These are phyloP conservation scores for Megaceryle maxima DNA, from an alignment of 2,113 vertebrate species.

Conservation along the genomic window DNA sequence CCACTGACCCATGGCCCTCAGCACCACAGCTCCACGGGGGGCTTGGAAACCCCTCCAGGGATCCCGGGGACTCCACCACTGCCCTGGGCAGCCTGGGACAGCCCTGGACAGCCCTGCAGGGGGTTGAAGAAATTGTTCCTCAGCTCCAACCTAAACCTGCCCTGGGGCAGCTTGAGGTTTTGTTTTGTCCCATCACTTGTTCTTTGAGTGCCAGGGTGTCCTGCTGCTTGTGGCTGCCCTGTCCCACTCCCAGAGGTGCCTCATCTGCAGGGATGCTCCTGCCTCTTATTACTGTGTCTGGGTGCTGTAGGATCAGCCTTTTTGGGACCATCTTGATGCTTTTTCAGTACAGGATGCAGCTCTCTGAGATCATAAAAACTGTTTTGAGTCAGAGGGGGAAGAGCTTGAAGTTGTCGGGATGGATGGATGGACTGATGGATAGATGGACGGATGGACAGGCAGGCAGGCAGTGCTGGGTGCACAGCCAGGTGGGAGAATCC, in stretches of 20 bases:
- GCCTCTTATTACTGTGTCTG: neutral
- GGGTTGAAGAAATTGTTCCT: too few relatives aligned
- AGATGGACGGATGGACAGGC: accelerated
- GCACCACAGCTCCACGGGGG: too few relatives aligned
- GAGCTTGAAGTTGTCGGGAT: neutral
- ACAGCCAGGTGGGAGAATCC: neutral
- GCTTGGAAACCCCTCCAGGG: too few relatives aligned
- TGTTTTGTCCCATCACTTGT: too few relatives aligned
- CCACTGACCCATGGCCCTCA: too few relatives aligned
- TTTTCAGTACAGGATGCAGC: neutral
- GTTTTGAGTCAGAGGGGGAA: neutral
- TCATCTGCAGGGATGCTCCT: neutral
- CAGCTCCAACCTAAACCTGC: too few relatives aligned
- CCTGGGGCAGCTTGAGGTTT: too few relatives aligned
- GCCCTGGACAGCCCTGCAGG: too few relatives aligned
- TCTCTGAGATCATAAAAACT: neutral
- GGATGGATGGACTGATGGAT: neutral
- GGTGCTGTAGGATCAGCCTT: neutral
- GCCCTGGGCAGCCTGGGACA: too few relatives aligned
- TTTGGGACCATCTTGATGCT: neutral
- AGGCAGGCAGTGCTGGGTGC: neutral
- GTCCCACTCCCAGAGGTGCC: accelerated
- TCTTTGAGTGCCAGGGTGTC: neutral
- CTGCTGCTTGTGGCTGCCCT: neutral
- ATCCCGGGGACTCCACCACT: too few relatives aligned